Evolutionary conservation across 1,140 invertebrate genomes (phyloP).

Genomic region (Drosophila kurseongensis): DNA sequence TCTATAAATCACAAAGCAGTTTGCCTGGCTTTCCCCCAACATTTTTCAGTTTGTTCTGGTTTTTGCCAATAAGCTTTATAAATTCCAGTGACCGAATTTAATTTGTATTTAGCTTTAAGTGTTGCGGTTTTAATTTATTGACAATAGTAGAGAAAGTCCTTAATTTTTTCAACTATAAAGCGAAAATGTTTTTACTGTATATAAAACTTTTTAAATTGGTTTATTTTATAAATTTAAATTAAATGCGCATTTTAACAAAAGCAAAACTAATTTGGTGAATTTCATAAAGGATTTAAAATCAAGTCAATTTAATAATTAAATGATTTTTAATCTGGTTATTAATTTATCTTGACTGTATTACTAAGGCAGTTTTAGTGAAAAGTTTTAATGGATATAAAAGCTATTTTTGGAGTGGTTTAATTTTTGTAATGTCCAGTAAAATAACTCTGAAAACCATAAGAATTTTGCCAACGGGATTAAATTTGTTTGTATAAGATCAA

Average conservation of each 20-base stretch:
- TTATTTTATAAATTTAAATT: too few relatives aligned
- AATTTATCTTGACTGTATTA: background rate
- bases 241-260: background rate
- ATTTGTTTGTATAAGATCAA: background rate
- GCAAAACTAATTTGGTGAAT: background rate
- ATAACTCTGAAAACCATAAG: too few relatives aligned
- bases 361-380: too few relatives aligned
- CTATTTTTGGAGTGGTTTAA: too few relatives aligned
- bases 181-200: too few relatives aligned
- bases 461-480: background rate
- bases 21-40: conserved; percentile 3
- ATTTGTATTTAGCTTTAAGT: conserved; percentile 24
- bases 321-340: background rate
- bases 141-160: background rate
- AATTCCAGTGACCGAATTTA: conserved; percentile 19
- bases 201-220: too few relatives aligned
- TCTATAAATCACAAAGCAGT: conserved; percentile 50
- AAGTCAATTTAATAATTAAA: background rate
- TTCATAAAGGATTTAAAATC: background rate
- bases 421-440: too few relatives aligned
- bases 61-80: conserved; percentile 1
- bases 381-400: too few relatives aligned
- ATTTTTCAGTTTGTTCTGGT: background rate
- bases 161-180: background rate
- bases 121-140: conserved; percentile 6